These are phyloP conservation scores for Netelia melanura DNA, from an alignment of 2,888 invertebrate species.

Conservation along the genomic window DNA sequence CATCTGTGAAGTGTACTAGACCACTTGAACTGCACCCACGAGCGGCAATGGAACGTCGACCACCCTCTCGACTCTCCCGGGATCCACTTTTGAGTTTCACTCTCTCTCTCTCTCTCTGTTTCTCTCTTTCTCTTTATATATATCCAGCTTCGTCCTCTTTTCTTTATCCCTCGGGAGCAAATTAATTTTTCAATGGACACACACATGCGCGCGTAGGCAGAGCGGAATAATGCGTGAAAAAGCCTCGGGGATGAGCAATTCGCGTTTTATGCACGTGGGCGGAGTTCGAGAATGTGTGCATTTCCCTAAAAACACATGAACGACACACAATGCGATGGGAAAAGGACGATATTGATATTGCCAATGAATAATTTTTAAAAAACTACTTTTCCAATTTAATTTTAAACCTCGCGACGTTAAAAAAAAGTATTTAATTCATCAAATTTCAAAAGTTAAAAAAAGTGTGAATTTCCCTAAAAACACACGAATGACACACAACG, in stretches of 20 bases:
- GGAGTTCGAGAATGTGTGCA: background rate
- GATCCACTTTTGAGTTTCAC: conserved; percentile 45
- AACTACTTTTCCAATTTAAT: too few species aligned
- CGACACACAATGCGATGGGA: too few species aligned
- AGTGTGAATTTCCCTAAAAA: background rate
- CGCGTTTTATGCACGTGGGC: conserved; percentile 8
- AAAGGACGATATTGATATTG: too few species aligned
- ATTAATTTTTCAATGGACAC: conserved; percentile 48
- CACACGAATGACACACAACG: too few species aligned
- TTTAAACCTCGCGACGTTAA: too few species aligned
- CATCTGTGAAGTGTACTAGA: conserved; percentile 41
- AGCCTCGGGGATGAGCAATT: conserved; percentile 11
- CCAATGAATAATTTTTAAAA: too few species aligned
- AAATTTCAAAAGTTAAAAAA: background rate
- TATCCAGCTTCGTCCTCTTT: background rate
- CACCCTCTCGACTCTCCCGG: conserved; percentile 15
- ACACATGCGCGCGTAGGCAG: background rate
- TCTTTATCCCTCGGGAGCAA: conserved; percentile 22
- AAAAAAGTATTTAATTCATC: too few species aligned
- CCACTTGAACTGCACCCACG: conserved; percentile 16
- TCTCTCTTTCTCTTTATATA: background rate
- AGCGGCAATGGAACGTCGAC: conserved; percentile 30
- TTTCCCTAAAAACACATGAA: background rate
- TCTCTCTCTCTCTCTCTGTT: background rate
- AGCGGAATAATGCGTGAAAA: background rate